Percentiles rank a stretch among this genome's conserved stretches.
Evolutionary conservation across 2,797 vertebrate genomes (phyloP).

Genomic region (Arnoldichthys spilopterus): DNA sequence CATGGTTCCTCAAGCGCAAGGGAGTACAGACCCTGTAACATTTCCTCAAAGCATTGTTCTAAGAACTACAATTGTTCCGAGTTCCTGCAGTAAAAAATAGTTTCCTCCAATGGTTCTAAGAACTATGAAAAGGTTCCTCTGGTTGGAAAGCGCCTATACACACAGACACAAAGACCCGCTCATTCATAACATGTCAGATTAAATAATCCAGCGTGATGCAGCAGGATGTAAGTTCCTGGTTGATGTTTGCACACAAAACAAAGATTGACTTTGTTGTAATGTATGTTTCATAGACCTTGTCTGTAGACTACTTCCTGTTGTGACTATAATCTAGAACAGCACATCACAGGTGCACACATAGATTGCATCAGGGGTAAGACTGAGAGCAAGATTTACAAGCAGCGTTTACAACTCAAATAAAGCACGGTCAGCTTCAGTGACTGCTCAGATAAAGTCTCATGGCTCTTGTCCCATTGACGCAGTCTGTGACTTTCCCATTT

Average conservation of each 20-base stretch:
- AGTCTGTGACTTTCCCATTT: background rate
- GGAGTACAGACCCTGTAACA: too few species aligned
- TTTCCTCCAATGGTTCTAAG: too few species aligned
- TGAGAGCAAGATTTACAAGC: background rate
- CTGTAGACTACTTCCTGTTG: background rate
- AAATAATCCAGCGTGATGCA: background rate
- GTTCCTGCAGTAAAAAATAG: too few species aligned
- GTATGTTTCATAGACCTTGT: background rate
- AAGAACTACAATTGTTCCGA: too few species aligned
- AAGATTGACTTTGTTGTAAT: background rate
- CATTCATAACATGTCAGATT: background rate
- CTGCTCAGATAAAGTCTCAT: background rate
- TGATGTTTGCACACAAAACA: background rate
- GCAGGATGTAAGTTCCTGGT: background rate
- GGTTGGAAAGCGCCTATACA: too few species aligned
- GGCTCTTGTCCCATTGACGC: background rate
- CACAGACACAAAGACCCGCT: too few species aligned
- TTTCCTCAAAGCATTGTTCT: too few species aligned
- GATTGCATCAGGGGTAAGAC: background rate
- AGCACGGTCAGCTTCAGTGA: background rate
- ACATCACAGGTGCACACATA: background rate
- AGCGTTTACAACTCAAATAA: conserved; percentile 1
- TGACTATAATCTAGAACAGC: background rate
- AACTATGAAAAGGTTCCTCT: too few species aligned
- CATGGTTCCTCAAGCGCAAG: too few species aligned